A percentile compares a stretch with the other conserved stretches of the same genome.
phyloP scores from a whole-genome alignment of 2,113 vertebrate species.

The Smithornis capensis region DNA sequence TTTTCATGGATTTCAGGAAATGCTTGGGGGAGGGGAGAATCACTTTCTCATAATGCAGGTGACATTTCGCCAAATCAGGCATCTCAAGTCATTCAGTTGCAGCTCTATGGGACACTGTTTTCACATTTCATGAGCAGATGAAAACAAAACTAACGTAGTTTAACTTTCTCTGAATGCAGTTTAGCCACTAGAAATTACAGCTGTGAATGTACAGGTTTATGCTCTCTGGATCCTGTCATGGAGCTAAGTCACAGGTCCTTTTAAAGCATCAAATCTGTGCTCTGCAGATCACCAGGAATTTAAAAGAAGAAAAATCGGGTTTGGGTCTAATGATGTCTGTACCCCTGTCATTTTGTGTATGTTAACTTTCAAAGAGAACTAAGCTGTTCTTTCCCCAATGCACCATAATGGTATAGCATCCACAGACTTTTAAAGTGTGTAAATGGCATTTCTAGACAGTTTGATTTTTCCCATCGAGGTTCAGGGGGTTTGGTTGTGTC shows the following conservation, averaged over 20 bases:
- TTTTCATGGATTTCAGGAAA: conserved; percentile 57
- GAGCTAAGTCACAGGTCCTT: not conserved
- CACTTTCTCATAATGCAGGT: not conserved
- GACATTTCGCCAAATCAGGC: not conserved
- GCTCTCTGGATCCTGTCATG: not conserved
- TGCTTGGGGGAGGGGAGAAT: not conserved
- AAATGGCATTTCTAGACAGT: not conserved
- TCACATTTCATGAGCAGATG: not conserved
- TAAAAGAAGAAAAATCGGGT: not conserved
- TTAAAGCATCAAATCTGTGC: not conserved
- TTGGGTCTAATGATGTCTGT: not conserved
- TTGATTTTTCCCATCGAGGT: not conserved
- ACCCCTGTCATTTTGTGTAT: not conserved
- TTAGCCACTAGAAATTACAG: not conserved
- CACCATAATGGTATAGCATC: not conserved
- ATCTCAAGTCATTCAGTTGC: not conserved
- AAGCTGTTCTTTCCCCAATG: not conserved
- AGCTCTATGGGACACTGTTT: not conserved
- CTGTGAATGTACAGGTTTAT: not conserved
- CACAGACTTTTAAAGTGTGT: not conserved
- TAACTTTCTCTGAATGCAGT: not conserved
- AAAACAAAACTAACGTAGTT: not conserved
- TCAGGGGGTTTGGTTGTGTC: not conserved
- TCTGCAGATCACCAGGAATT: not conserved
- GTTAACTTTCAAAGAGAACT: not conserved